phyloP scores from a whole-genome alignment of 2,888 invertebrate species.

The Drosophila trichaetosa region DNA sequence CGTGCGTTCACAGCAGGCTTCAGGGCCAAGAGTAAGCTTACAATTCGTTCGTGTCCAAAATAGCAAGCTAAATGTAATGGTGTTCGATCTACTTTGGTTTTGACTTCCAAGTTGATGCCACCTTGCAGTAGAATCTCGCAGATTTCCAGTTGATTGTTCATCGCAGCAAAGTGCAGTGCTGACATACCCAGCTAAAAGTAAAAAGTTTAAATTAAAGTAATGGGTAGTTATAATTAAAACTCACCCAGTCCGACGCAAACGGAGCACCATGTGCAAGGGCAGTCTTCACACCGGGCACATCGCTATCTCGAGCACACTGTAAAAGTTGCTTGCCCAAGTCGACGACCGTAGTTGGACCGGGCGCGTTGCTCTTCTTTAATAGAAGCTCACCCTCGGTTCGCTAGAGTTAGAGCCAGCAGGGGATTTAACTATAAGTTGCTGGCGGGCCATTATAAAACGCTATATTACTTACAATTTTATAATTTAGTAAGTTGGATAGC shows the following conservation, averaged over 20 bases:
- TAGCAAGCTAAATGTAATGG: slow-evolving; percentile 95
- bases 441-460: not conserved
- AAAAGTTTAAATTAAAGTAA: not conserved
- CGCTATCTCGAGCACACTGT: slow-evolving; percentile 91
- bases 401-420: slow-evolving; percentile 39
- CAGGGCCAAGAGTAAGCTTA: slow-evolving; percentile 88
- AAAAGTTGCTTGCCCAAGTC: slow-evolving; percentile 94
- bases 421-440: not conserved
- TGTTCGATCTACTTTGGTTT: slow-evolving; percentile 96
- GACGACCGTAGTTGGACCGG: slow-evolving; percentile 84
- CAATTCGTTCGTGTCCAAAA: slow-evolving; percentile 92
- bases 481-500: slow-evolving; percentile 76
- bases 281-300: slow-evolving; percentile 90
- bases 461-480: slow-evolving; percentile 78
- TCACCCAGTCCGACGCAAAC: slow-evolving; percentile 96
- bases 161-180: slow-evolving; percentile 94
- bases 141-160: slow-evolving; percentile 91
- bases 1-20: slow-evolving; percentile 90
- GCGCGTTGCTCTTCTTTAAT: slow-evolving; percentile 55
- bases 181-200: slow-evolving; percentile 92
- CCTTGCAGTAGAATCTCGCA: slow-evolving; percentile 93
- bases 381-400: slow-evolving; percentile 77
- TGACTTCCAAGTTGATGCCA: slow-evolving; percentile 94
- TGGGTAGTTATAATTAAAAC: slow-evolving; percentile 26
- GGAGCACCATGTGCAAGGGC: slow-evolving; percentile 95